Evolutionary conservation across 2,888 invertebrate species (phyloP).

Genomic region (Smittia sp.): DNA sequence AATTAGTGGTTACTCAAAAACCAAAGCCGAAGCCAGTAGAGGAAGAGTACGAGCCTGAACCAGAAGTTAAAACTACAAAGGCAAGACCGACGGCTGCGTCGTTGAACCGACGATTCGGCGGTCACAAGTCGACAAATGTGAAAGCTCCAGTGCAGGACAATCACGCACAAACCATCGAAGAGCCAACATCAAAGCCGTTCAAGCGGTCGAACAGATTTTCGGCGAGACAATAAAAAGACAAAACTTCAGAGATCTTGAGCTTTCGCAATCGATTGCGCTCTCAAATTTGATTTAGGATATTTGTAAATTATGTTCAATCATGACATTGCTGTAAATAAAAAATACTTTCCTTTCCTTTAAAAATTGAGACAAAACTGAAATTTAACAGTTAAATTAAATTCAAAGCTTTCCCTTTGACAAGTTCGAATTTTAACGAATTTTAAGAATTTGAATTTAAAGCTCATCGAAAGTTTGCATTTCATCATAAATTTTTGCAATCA

Average conservation of each 20-base stretch:
- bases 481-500: too few relatives aligned
- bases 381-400: not conserved
- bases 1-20: conserved; percentile 15
- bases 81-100: not conserved
- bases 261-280: too few relatives aligned
- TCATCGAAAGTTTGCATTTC: too few relatives aligned
- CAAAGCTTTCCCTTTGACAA: too few relatives aligned
- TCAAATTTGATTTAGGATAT: too few relatives aligned
- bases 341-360: not conserved
- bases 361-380: not conserved
- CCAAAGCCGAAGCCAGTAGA: not conserved
- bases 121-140: conserved; percentile 29
- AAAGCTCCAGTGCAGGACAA: conserved; percentile 32
- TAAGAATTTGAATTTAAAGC: too few relatives aligned
- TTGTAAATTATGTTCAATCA: not conserved
- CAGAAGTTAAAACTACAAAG: conserved; percentile 23
- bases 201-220: conserved; percentile 24
- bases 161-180: conserved; percentile 27
- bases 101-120: conserved; percentile 22
- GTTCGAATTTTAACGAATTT: too few relatives aligned
- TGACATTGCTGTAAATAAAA: not conserved
- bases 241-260: not conserved
- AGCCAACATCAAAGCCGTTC: conserved; percentile 12
- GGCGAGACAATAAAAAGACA: not conserved
- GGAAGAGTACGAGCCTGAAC: conserved; percentile 14